These are phyloP conservation scores for Alectoris magna DNA, from an alignment of 2,797 vertebrate genomes.

Conservation along the genomic window DNA sequence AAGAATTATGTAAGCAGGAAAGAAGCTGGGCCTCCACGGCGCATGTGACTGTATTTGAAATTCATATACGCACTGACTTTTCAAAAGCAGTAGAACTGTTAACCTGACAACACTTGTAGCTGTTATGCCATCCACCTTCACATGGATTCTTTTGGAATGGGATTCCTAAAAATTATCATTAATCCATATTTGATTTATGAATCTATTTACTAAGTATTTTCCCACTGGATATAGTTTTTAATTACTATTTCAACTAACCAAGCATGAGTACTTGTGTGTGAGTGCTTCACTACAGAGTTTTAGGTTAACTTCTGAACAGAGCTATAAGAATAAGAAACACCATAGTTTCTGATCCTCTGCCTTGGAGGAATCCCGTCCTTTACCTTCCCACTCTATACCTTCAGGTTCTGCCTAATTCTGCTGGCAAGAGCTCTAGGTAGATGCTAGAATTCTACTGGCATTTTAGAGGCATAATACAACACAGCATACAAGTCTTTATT, in stretches of 20 bases:
- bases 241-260: not conserved
- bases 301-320: not conserved
- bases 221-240: not conserved
- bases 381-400: not conserved
- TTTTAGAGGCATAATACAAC: not conserved
- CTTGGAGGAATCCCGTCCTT: not conserved
- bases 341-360: not conserved
- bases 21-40: not conserved
- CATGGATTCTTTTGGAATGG: not conserved
- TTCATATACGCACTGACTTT: not conserved
- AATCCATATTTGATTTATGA: not conserved
- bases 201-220: not conserved
- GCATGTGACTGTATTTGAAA: not conserved
- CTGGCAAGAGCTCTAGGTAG: not conserved
- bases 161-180: not conserved
- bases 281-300: not conserved
- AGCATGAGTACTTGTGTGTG: not conserved
- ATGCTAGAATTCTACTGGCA: not conserved
- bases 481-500: not conserved
- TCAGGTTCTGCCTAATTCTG: not conserved
- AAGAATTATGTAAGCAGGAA: not conserved
- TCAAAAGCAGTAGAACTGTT: not conserved
- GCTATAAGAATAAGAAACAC: not conserved
- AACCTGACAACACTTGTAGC: not conserved
- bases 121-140: not conserved